Base-by-base conservation (phyloP, 2,113 vertebrate genomes). In the Phrynosoma blainvillii region DNA sequence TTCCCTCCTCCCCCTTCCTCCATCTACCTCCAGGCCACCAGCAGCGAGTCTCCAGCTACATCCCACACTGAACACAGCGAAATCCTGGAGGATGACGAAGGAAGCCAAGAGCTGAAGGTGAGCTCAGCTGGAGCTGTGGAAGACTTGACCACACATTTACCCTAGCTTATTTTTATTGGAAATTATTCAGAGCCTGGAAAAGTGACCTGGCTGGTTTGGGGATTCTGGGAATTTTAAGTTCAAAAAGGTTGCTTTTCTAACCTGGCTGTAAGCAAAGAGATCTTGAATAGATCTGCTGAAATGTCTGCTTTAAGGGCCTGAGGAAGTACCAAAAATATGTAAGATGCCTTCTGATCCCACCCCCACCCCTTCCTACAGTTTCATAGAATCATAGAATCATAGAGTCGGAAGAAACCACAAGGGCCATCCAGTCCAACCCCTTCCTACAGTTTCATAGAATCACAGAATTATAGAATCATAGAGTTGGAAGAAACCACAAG, bases 1-100 rank as follows among this genome's bases (percentile, higher is more conserved):
- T 80, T 25, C 56, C n/a, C 56, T 40, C 68, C 68, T 23, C 68
- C 30, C 68, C 68, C 25, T 4, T 11, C 68, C 89, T 94, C 59
- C 90, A 91, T 89, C 68, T 90, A 92, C 70, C 91, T 93, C 90
- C 96, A 98, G 98, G 97, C 97, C 92, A 97, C 97, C 0, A 97
- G 98, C 94, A 98, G 97, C 3, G 98, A 98, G 92, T 98, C 98
- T 95, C 97, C 97, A 1, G 97, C 97, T 90, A 98, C 97, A 0
- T 97, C 97, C 21, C 97, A 97, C 84, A 97, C 96, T 0, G 97
- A 98, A 92, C 97, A 98, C 96, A 98, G 96, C 59, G 97, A 98
- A 94, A 96, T 98, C 68, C 94, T 97, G 84, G 97, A 97, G 86
- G 98, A 98, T 87, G 97, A 98, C 79, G 97, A 98, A 36, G 97